Conservation (phyloP, 2,888 invertebrate species). For the Cheilosia soror region DNA sequence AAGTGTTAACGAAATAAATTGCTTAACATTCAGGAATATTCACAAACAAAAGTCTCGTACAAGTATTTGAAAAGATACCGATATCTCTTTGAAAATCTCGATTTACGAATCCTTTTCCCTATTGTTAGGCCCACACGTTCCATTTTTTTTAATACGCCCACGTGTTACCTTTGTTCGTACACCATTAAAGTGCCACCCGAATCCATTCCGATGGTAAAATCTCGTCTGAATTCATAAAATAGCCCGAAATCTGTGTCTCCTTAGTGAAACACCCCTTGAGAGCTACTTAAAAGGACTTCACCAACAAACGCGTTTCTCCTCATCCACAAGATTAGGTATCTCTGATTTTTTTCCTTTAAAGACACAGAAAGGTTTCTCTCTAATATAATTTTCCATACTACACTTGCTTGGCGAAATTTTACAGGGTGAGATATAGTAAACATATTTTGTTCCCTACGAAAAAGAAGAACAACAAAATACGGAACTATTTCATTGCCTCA, state of each 20-base stretch:
- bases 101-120: not conserved
- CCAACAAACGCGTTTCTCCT: not conserved
- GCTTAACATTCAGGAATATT: not conserved
- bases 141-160: not conserved
- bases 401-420: not conserved
- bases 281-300: not conserved
- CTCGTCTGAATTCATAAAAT: not conserved
- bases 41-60: not conserved
- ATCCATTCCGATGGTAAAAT: not conserved
- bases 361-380: not conserved
- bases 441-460: not conserved
- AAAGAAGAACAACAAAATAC: not conserved
- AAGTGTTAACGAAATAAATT: not conserved
- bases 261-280: not conserved
- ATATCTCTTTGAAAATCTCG: not conserved
- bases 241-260: not conserved
- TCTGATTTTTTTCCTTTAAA: not conserved
- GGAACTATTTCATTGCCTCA: slow-evolving; percentile 25
- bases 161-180: not conserved
- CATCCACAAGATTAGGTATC: not conserved
- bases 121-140: not conserved
- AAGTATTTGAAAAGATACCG: not conserved
- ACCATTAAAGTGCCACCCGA: not conserved
- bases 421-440: not conserved
- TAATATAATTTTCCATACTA: not conserved